Evolutionary conservation across 2,797 vertebrate genomes (phyloP).

Genomic region (Luscinia megarhynchos): DNA sequence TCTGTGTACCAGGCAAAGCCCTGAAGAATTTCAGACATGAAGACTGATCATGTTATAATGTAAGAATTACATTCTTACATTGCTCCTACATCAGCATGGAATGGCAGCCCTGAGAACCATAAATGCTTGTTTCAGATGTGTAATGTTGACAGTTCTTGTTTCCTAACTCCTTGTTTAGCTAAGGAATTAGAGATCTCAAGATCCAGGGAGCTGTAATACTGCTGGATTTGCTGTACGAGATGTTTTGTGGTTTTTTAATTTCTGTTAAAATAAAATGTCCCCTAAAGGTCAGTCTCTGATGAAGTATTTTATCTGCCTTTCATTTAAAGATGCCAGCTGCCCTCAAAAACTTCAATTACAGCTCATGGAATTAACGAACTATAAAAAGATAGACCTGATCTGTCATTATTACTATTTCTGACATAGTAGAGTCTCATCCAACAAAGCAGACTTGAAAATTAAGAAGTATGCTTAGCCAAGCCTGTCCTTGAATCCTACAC

Average conservation of each 20-base stretch:
- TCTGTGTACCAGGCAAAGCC: background rate
- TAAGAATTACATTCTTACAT: background rate
- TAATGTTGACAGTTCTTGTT: background rate
- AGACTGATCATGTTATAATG: background rate
- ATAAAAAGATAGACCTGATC: background rate
- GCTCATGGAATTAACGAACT: background rate
- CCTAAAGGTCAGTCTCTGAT: background rate
- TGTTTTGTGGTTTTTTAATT: background rate
- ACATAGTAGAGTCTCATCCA: background rate
- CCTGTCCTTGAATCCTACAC: background rate
- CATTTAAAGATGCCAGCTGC: background rate
- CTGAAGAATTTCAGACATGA: background rate
- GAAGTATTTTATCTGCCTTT: background rate
- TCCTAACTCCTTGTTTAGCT: background rate
- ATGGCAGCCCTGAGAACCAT: background rate
- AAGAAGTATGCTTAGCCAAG: background rate
- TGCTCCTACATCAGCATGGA: background rate
- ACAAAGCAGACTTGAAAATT: background rate
- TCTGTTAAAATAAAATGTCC: background rate
- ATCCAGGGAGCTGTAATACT: background rate
- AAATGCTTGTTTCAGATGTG: background rate
- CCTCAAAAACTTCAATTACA: background rate
- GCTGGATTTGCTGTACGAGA: background rate
- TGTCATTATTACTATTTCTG: background rate
- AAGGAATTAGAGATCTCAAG: background rate